Evolutionary conservation across 2,797 vertebrate species (phyloP).

Genomic region (Falco rusticolus): DNA sequence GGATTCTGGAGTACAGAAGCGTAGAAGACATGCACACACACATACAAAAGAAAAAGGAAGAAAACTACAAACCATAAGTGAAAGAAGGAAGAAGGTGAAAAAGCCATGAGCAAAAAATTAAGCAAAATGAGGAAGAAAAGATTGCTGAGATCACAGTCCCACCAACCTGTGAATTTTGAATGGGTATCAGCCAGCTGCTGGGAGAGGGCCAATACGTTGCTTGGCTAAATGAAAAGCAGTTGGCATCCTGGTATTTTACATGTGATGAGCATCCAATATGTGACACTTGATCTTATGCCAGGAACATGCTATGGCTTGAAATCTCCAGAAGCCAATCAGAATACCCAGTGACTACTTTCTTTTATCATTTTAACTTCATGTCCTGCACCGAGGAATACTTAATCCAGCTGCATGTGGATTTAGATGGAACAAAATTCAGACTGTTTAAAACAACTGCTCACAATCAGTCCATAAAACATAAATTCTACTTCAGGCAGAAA

Average conservation of each 20-base stretch:
- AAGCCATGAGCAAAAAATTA: background rate
- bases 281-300: slow-evolving; percentile 48
- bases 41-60: background rate
- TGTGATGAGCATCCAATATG: slow-evolving; percentile 56
- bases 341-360: background rate
- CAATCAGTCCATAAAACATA: background rate
- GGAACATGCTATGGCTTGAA: slow-evolving; percentile 11
- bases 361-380: slow-evolving; percentile 26
- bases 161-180: slow-evolving; percentile 38
- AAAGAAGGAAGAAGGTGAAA: background rate
- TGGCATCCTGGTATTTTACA: slow-evolving; percentile 44
- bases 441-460: background rate
- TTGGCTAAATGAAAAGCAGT: slow-evolving; percentile 53
- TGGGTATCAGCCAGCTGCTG: slow-evolving; percentile 37
- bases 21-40: background rate
- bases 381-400: slow-evolving; percentile 19
- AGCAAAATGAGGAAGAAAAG: slow-evolving; percentile 22
- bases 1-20: background rate
- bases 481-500: slow-evolving; percentile 1
- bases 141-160: slow-evolving; percentile 4
- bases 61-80: background rate
- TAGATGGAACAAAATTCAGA: background rate
- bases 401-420: slow-evolving; percentile 1
- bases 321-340: background rate
- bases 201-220: slow-evolving; percentile 4